Evolutionary conservation across 2,113 vertebrate species (phyloP), one percentile per base, ranked within the genome.

Genomic region (Antennarius striatus): DNA sequence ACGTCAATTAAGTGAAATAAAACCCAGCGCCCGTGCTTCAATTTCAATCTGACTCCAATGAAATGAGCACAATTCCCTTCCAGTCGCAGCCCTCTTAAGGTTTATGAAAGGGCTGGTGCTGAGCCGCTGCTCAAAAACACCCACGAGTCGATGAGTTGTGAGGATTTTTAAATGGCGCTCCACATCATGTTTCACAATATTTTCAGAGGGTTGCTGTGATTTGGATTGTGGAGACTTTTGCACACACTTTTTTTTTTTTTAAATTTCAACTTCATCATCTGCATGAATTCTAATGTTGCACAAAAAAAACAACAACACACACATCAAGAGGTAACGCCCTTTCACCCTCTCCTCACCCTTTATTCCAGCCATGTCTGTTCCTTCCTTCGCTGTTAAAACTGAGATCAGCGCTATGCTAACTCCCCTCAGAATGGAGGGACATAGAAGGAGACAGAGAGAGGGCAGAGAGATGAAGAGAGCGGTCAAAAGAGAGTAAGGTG

Each of bases 391-490:
- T 71, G 67, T 62, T n/a, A 70, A 79, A 77, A 30, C 66, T 52
- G 66, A 6, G n/a, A 61, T 55, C 47, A 79, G 71, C 68, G 61
- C 73, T 53, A 67, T 57, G 56, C 49, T 46, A 61, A 32, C 65
- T 77, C 7, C 63, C 73, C 11, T 50, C 63, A 62, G 54, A 22
- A 32, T 7, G 0, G 47, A 45, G 52, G 29, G 61, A 63, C 56
- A 72, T 9, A 22, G 16, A 45, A 16, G 56, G 58, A 77, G 71
- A 49, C 50, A 71, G 43, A 16, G 75, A 45, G 60, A 65, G 69
- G 82, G 51, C 55, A 74, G 61, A 61, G 43, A 52, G 68, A 84
- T 56, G 68, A 73, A 79, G 69, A 71, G 22, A 22, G 22, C 22
- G 22, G 22, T 22, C 22, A 22, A 22, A 22, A 22, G 22, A 22